Evolutionary conservation across 1,140 invertebrate genomes (phyloP).

Genomic region (Calosoma granatense): DNA sequence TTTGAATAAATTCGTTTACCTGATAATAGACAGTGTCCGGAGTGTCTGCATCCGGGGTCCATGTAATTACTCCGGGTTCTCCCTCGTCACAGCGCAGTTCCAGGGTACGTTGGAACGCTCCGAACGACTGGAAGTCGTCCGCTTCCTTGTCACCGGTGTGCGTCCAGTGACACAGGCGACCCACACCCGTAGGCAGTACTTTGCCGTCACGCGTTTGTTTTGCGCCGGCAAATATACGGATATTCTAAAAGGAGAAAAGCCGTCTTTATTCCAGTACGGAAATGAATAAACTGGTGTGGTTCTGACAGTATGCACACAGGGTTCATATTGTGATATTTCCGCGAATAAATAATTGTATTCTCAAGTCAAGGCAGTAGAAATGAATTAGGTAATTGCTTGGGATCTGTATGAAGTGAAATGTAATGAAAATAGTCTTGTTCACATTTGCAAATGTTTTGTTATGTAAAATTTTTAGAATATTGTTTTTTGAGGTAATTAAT

Average conservation of each 20-base stretch:
- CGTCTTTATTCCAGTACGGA: too few relatives aligned
- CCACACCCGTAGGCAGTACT: constrained; percentile 58
- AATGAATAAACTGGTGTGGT: too few relatives aligned
- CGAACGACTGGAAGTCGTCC: constrained; percentile 75
- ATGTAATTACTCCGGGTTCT: constrained; percentile 73
- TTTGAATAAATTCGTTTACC: constrained; percentile 43
- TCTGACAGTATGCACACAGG: too few relatives aligned
- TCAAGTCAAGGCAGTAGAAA: too few relatives aligned
- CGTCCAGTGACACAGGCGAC: constrained; percentile 78
- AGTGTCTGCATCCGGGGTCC: constrained; percentile 78
- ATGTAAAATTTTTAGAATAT: too few relatives aligned
- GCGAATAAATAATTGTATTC: too few relatives aligned
- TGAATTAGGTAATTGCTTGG: too few relatives aligned
- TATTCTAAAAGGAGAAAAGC: constrained; percentile 43
- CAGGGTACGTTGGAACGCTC: constrained; percentile 76
- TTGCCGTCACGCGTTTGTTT: constrained; percentile 52
- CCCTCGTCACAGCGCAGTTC: constrained; percentile 73
- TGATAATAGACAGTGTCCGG: constrained; percentile 90
- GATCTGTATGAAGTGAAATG: too few relatives aligned
- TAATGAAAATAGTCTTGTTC: too few relatives aligned
- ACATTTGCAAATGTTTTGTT: too few relatives aligned
- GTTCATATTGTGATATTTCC: too few relatives aligned
- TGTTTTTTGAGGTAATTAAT: too few relatives aligned
- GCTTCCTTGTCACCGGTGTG: constrained; percentile 59
- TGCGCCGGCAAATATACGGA: constrained; percentile 73